Percentiles rank a stretch among this genome's conserved stretches.
Conservation (phyloP, 2,113 vertebrate genomes). For the Psettodes erumei region DNA sequence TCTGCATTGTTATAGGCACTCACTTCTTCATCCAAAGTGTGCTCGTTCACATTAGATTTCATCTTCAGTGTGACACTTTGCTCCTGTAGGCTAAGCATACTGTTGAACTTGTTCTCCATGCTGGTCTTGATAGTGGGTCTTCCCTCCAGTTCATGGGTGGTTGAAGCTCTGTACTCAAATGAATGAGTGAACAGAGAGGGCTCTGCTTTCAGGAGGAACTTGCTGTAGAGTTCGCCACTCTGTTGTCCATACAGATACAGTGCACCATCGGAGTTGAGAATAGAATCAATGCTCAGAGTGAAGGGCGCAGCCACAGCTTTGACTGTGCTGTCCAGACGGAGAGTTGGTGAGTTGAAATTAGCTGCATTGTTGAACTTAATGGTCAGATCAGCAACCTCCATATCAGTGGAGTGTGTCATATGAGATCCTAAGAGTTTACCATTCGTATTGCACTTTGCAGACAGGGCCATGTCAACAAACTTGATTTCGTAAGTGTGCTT, state of each 20-base stretch:
- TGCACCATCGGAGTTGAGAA: constrained; percentile 85
- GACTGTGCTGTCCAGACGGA: constrained; percentile 85
- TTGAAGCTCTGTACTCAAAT: constrained; percentile 89
- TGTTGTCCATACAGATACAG: constrained; percentile 85
- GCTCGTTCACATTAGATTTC: constrained; percentile 86
- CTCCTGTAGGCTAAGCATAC: constrained; percentile 86
- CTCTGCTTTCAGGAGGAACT: constrained; percentile 89
- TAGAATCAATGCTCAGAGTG: constrained; percentile 81
- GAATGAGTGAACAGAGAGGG: constrained; percentile 86
- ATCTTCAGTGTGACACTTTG: constrained; percentile 86
- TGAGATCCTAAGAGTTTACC: constrained; percentile 83
- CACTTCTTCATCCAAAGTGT: constrained; percentile 86
- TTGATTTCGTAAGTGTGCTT: constrained; percentile 87
- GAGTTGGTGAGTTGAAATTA: constrained; percentile 83
- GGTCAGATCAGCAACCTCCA: constrained; percentile 85
- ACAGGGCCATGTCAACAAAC: constrained; percentile 81
- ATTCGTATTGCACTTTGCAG: constrained; percentile 85
- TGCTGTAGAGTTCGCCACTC: constrained; percentile 88
- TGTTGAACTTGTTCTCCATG: constrained; percentile 84
- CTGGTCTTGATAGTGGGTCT: constrained; percentile 73
- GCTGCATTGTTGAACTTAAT: constrained; percentile 82
- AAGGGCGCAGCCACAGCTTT: constrained; percentile 84
- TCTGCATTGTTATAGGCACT: constrained; percentile 86
- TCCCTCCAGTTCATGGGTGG: constrained; percentile 77
- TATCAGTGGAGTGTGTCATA: constrained; percentile 83